A percentile compares a stretch with the other conserved stretches of the same genome.
These are phyloP conservation scores for Diplolepis rosae DNA, from an alignment of 2,888 invertebrate genomes.

Conservation along the genomic window DNA sequence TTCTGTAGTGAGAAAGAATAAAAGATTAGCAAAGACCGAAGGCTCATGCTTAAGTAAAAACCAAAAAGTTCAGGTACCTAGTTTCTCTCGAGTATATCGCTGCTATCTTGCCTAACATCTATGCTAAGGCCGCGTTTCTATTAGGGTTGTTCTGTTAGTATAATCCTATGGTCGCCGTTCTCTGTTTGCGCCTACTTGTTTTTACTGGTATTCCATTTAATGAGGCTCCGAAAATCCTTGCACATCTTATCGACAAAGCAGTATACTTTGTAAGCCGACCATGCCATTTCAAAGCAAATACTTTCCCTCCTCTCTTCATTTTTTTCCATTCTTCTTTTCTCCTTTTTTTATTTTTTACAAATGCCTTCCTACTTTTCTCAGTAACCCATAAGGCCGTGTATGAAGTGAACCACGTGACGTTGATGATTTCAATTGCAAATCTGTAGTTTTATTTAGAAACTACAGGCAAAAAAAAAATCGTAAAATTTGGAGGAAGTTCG, in stretches of 20 bases:
- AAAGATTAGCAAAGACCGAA: constrained; percentile 34
- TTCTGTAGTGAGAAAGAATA: not conserved
- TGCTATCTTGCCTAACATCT: constrained; percentile 63
- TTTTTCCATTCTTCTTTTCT: constrained; percentile 17
- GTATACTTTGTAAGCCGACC: constrained; percentile 33
- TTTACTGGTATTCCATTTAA: constrained; percentile 71
- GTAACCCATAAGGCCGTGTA: too few relatives aligned
- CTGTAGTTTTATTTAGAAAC: too few relatives aligned
- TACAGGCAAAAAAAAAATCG: too few relatives aligned
- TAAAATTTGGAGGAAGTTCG: too few relatives aligned
- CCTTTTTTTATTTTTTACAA: too few relatives aligned
- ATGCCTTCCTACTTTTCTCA: too few relatives aligned
- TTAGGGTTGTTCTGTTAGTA: constrained; percentile 29
- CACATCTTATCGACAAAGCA: too few relatives aligned
- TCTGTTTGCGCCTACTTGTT: constrained; percentile 63
- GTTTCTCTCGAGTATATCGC: constrained; percentile 57
- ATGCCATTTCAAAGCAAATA: not conserved
- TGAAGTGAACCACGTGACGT: too few relatives aligned
- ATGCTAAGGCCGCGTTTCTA: constrained; percentile 31
- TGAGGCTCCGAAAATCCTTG: constrained; percentile 58
- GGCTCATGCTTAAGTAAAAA: constrained; percentile 52
- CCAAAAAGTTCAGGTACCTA: constrained; percentile 57
- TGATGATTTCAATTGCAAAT: too few relatives aligned
- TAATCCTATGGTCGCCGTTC: constrained; percentile 50
- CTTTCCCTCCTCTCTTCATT: constrained; percentile 3